These are phyloP conservation scores for Rhinolophus sinicus DNA, from an alignment of 2,113 vertebrate genomes.

Conservation along the genomic window DNA sequence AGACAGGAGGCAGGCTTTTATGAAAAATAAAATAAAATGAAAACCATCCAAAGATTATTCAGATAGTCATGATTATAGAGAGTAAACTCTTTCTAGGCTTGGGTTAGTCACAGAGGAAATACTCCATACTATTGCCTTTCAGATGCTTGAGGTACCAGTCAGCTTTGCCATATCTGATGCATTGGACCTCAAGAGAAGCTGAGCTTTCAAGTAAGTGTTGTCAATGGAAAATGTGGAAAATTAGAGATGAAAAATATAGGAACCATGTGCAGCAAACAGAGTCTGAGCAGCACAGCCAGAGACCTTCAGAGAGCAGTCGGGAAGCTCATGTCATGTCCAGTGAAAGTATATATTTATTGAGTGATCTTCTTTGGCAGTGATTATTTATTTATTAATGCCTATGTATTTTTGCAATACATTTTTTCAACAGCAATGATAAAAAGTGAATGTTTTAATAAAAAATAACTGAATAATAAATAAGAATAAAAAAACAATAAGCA, in stretches of 20 bases:
- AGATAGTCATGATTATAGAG: background rate
- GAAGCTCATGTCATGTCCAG: background rate
- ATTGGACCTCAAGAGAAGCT: background rate
- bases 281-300: background rate
- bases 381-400: background rate
- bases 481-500: background rate
- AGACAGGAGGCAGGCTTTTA: background rate
- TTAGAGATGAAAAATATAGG: background rate
- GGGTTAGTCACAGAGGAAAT: background rate
- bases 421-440: background rate
- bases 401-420: background rate
- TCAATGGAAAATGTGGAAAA: background rate
- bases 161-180: background rate
- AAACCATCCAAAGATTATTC: background rate
- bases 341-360: background rate
- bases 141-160: background rate
- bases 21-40: background rate
- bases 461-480: background rate
- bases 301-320: background rate
- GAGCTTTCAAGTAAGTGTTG: background rate
- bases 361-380: fast-evolving
- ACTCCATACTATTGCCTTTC: background rate
- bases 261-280: background rate
- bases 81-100: background rate
- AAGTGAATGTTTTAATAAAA: background rate